These are phyloP conservation scores for Mactromeris polynyma DNA, from an alignment of 2,888 invertebrate species.

Conservation along the genomic window DNA sequence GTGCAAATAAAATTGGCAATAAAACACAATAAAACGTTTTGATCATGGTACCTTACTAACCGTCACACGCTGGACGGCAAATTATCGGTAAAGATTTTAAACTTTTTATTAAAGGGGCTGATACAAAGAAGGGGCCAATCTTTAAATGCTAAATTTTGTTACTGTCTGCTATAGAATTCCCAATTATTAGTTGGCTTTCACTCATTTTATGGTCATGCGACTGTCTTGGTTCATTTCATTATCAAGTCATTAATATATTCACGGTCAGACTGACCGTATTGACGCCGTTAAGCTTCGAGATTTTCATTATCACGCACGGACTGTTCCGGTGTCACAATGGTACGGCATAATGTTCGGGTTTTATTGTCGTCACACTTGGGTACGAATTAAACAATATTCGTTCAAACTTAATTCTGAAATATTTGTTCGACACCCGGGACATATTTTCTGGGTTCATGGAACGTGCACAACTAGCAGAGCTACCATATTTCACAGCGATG, in stretches of 20 bases:
- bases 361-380: neutral
- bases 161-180: neutral
- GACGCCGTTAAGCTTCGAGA: neutral
- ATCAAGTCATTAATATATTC: neutral
- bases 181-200: neutral
- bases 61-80: constrained; percentile 11
- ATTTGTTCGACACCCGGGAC: too few species aligned
- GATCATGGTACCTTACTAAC: constrained; percentile 52
- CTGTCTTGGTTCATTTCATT: constrained; percentile 26
- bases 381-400: neutral
- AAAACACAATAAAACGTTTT: constrained; percentile 44
- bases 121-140: constrained; percentile 28
- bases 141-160: constrained; percentile 17
- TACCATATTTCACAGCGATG: too few species aligned
- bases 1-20: constrained; percentile 55
- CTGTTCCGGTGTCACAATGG: neutral
- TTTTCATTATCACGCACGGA: neutral
- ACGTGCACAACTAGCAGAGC: too few species aligned
- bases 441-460: too few species aligned
- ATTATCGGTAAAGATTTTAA: constrained; percentile 38
- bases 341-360: neutral
- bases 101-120: constrained; percentile 42
- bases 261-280: constrained; percentile 19
- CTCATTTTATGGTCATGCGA: constrained; percentile 30
- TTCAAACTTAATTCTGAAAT: too few species aligned